Base-by-base conservation (phyloP, 2,888 invertebrate genomes). In the Hoplodrina ambigua region DNA sequence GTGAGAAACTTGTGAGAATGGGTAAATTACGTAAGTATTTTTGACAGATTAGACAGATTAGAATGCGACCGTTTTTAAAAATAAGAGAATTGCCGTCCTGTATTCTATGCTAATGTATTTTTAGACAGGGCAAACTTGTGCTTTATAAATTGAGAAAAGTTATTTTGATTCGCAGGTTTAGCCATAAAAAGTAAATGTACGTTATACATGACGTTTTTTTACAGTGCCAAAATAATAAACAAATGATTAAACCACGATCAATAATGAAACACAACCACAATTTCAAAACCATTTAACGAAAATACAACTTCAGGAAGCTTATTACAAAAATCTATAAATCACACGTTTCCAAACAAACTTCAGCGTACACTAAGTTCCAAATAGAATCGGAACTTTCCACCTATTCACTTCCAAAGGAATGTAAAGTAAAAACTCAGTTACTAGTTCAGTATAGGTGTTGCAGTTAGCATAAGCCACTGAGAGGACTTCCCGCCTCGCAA, bases 371-470 rank as follows among this genome's bases (percentile, higher is more conserved):
- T 25, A 66, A 78, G 62, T 78, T 71, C 20, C 17, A 56, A 80
- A 72, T 64, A 55, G 59, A 69, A 78, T 56, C 30, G 13, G 25
- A 74, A 84, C 58, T 74, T 75, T 53, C 50, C 33, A 60, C 54
- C 52, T 61, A 66, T 71, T 64, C 65, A 73, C 53, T 72, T 58
- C 54, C 64, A 72, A 78, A 81, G 78, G 61, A 73, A 75, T 67
- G 67, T 55, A 63, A 73, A 74, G 69, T 63, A 68, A 60, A 60
- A 77, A 81, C 59, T 69, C n/a, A 66, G 73, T 76, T 71, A 71
- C 57, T 69, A 69, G 70, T 77, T 80, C 72, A 68, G 60, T 72
- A 64, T 78, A 82, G 69, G 76, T 84, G 68, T 84, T 74, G 70
- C 54, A 82, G 80, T 72, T 80, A 72, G 70, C 67, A 67, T 77